Base-by-base conservation (phyloP, 2,113 vertebrate genomes). In the Todiramphus chloris region DNA sequence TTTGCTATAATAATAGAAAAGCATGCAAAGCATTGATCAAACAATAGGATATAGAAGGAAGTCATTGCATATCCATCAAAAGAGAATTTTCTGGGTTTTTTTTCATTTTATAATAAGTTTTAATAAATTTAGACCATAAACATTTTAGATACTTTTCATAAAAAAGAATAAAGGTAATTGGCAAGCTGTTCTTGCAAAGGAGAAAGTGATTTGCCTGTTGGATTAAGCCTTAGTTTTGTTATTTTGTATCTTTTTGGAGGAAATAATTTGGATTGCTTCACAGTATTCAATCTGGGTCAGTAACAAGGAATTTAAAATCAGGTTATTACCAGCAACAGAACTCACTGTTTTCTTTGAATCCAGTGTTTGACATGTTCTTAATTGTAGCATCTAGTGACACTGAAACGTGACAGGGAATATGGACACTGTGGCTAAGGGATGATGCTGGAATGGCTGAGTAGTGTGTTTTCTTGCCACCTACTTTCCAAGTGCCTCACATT, bases 151-250 rank as follows among this genome's bases (percentile, higher is more conserved):
- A 37, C 31, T 83, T 89, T 37, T 74, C 18, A 21, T 63, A 43
- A 72, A 94, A 90, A 60, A 43, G 2, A 73, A 59, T 41, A 81
- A 58, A 66, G 2, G 2, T 7, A 53, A 67, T 41, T 58, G 31
- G 25, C 16, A 44, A 70, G 28, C 59, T 79, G 48, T 2, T 69
- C 84, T 93, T 59, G 33, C 87, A 92, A 96, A 67, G 46, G 70
- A 94, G 46, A 56, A 63, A 81, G 62, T 1, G 11, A 55, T 97
- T 96, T 94, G 35, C 63, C 59, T 48, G 27, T 83, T 94, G 60
- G 31, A 80, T 91, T 92, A 94, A 82, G 55, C 55, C 76, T 96
- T 51, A 81, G 23, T 95, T 95, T 97, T 87, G 44, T 48, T 92
- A 56, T 95, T 90, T 81, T 72, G 5, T 68, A 24, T 37, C 86